Conservation (phyloP, 2,797 vertebrate species). For the Jordanella pulchra region DNA sequence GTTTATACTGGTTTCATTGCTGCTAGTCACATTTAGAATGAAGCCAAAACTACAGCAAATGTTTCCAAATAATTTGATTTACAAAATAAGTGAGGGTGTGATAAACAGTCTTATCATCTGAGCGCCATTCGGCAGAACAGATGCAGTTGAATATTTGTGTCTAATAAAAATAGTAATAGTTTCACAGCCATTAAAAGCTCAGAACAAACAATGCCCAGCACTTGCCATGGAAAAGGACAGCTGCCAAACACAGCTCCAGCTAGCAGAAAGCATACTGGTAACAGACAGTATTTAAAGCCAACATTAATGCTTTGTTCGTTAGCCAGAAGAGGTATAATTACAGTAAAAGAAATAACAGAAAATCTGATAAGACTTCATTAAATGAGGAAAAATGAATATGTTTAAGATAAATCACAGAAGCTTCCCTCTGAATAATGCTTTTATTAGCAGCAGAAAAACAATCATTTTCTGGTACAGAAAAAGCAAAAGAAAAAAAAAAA, state of each 20-base stretch:
- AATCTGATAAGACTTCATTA: background rate
- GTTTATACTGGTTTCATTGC: constrained; percentile 13
- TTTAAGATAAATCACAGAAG: constrained; percentile 18
- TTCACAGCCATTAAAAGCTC: background rate
- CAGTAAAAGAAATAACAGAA: background rate
- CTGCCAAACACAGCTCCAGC: background rate
- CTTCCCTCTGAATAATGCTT: constrained; percentile 18
- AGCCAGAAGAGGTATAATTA: background rate
- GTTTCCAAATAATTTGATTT: constrained; percentile 34
- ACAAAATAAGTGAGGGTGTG: constrained; percentile 24
- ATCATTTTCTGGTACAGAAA: constrained; percentile 13
- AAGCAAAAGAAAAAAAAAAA: background rate
- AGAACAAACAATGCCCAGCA: background rate
- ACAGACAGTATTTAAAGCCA: background rate
- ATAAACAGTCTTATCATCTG: constrained; percentile 12
- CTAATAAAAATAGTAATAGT: background rate
- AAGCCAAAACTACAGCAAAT: constrained; percentile 9
- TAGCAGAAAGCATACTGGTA: background rate
- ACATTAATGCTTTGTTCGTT: background rate
- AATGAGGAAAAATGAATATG: background rate
- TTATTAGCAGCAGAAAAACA: constrained; percentile 21
- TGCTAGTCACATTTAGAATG: constrained; percentile 21
- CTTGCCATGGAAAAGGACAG: background rate
- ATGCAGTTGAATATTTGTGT: background rate
- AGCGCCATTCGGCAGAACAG: constrained; percentile 2